Evolutionary conservation across 2,113 vertebrate species (phyloP), one percentile per base, ranked within the genome.

Genomic region (Tauraco erythrolophus): DNA sequence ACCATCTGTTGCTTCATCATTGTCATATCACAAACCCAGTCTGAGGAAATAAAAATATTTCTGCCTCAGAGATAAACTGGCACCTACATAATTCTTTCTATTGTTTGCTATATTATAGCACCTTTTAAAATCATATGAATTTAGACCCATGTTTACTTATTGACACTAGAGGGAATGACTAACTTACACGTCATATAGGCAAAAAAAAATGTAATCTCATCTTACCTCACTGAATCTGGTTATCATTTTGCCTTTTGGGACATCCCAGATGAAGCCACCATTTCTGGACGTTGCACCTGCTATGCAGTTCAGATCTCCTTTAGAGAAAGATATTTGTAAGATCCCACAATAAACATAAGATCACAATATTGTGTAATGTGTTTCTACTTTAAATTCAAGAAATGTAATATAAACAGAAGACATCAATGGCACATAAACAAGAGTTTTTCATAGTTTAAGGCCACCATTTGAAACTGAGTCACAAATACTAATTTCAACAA

Each of bases 231-330:
- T 99, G 77, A 99, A 99, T 93, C 99, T 98, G 24, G 99, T 99
- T 97, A 99, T 98, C 88, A 99, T 99, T 98, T 99, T 99, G 56
- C 99, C 99, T 95, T 99, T 99, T 86, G 96, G 98, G 61, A 99
- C 95, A 90, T 99, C 99, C 99, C 99, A 99, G 95, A 99, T 99
- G 91, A 99, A 99, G 19, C 97, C 99, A 72, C 99, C 99, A 43
- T 99, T 99, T 77, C 97, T 98, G 74, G 99, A 99, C 30, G 99
- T 99, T 19, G 99, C 99, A 51, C 99, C 99, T 1, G 99, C 99
- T 84, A 99, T 99, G 89, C 99, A 99, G 98, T 99, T 99, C 94
- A 99, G 98, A 95, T 99, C 98, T 94, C 99, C 99, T 99, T 94
- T 84, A 92, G 28, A 93, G 83, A 97, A 54, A 96, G 48, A 39